Conservation (phyloP, 92 coral and sea anemone species). For the Epizoanthus illoricatus region DNA sequence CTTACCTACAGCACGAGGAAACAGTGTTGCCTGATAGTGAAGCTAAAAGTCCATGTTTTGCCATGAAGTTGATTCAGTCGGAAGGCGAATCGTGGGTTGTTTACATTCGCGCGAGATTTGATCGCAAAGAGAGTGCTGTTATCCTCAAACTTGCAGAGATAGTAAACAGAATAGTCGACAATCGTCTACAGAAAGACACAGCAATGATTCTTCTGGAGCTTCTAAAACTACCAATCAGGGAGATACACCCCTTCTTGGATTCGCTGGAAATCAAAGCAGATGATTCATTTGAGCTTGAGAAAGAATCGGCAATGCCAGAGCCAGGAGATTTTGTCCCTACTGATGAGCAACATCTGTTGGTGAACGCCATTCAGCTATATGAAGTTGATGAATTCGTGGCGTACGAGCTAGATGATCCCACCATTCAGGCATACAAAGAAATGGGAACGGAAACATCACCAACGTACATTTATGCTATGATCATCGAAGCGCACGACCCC, state of each 20-base stretch:
- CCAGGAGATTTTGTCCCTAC: constrained; percentile 55
- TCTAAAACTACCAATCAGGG: constrained; percentile 25
- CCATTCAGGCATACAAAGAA: constrained; percentile 4
- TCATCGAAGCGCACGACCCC: constrained; percentile 31
- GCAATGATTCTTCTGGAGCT: constrained; percentile 12
- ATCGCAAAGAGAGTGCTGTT: not conserved
- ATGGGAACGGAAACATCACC: constrained; percentile 21
- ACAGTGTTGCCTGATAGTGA: constrained; percentile 47
- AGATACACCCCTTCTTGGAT: constrained; percentile 46
- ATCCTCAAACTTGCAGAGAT: constrained; percentile 6
- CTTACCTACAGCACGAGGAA: constrained; percentile 35
- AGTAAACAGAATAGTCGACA: not conserved
- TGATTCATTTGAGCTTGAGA: constrained; percentile 1
- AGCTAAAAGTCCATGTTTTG: constrained; percentile 36
- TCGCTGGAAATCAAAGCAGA: constrained; percentile 40
- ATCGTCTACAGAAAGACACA: constrained; percentile 2
- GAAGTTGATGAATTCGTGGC: constrained; percentile 57
- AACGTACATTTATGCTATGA: constrained; percentile 50
- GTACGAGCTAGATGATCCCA: constrained; percentile 55
- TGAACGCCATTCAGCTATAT: constrained; percentile 42
- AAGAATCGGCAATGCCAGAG: constrained; percentile 24
- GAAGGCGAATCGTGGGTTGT: too few species aligned
- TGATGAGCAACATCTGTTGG: constrained; percentile 54
- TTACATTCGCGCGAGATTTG: not conserved
- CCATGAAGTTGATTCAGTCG: too few species aligned